Base-by-base conservation (phyloP, 2,113 vertebrate genomes). In the Colossoma macropomum region DNA sequence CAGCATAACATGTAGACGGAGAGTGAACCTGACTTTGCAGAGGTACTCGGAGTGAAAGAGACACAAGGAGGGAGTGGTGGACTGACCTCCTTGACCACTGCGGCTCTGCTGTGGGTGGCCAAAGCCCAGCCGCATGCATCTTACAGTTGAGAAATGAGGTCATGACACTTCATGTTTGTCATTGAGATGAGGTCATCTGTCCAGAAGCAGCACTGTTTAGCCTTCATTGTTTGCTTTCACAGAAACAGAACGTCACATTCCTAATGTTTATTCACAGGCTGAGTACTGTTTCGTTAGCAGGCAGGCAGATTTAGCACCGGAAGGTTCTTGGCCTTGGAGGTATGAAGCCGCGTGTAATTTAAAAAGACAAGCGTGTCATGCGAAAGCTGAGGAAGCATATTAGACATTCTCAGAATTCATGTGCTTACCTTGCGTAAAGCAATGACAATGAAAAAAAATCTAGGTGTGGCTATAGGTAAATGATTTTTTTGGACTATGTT, bases 131-230 rank as follows among this genome's bases (percentile, higher is more conserved):
- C n/a, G 65, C 60, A 74, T 88, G 87, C 84, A 88, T 81, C 88
- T 85, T 82, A 66, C 54, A 68, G 79, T 28, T 52, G 75, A 90
- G 87, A 79, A 84, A 72, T 59, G 41, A 87, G 90, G 86, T 87
- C 88, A 45, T 50, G 88, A 89, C 84, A 88, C 86, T 54, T 41
- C 34, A 48, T 84, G 81, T 89, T 89, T 88, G 79, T 82, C 83
- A 90, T 81, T 88, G 75, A 84, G 83, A 80, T 69, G 79, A 90
- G 85, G 84, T 89, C 86, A 70, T 74, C 77, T 76, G 81, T 77
- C 65, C 4, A 2, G n/a, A 62, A 77, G 54, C 19, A 11, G 30
- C 70, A 72, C 82, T 85, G 83, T 71, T 73, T 54, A 75, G 30
- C 1, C 21, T 70, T 69, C 71, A 27, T 45, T 82, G 75, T 81